Conservation (phyloP, 2,113 vertebrate genomes). For the Hiodon alosoides region DNA sequence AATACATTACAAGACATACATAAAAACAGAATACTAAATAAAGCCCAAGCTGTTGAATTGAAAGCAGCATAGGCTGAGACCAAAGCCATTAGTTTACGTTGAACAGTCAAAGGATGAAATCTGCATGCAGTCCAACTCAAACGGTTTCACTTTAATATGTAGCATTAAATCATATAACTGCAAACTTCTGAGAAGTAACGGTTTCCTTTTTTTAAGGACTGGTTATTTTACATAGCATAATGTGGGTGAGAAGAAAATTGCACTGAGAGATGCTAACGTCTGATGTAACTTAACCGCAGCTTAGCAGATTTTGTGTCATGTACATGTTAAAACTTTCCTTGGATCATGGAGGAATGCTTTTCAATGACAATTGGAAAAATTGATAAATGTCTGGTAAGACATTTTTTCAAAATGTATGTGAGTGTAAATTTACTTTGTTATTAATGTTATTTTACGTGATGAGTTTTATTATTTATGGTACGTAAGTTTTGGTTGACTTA, state of each 20-base stretch:
- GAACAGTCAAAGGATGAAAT: neutral
- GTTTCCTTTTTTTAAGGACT: conserved; percentile 63
- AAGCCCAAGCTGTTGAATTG: too few relatives aligned
- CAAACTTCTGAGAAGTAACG: conserved; percentile 68
- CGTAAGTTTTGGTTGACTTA: conserved; percentile 52
- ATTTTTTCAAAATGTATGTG: conserved; percentile 54
- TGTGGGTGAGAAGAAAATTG: conserved; percentile 33
- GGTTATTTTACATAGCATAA: conserved; percentile 35
- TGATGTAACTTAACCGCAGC: conserved; percentile 27
- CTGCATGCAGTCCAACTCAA: neutral
- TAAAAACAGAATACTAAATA: too few relatives aligned
- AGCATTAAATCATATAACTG: conserved; percentile 48
- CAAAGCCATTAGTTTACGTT: too few relatives aligned
- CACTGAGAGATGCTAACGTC: conserved; percentile 29
- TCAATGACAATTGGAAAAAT: conserved; percentile 15
- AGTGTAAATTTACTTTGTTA: conserved; percentile 41
- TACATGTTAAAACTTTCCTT: conserved; percentile 20
- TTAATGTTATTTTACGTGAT: conserved; percentile 49
- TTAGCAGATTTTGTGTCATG: conserved; percentile 7
- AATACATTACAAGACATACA: too few relatives aligned
- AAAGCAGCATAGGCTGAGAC: too few relatives aligned
- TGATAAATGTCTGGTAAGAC: conserved; percentile 36
- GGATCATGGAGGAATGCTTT: conserved; percentile 19
- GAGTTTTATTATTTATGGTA: conserved; percentile 58
- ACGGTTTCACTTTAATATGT: conserved; percentile 37